Base-by-base conservation (phyloP, 2,113 vertebrate genomes). In the Xiphophorus hellerii region DNA sequence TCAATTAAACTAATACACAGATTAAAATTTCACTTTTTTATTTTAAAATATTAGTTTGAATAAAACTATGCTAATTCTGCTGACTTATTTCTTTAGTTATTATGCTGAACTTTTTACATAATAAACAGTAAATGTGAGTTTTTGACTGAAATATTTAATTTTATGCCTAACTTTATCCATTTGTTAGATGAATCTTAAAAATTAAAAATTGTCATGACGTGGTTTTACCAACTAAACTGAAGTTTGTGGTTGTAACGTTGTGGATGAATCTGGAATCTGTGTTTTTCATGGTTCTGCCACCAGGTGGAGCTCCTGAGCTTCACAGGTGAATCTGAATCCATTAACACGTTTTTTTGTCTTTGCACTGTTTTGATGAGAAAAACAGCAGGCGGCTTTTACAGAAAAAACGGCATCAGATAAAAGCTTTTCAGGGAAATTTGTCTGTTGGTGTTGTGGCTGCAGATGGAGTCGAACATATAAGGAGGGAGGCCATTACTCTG, bases 401-500 rank as follows among this genome's bases (percentile, higher is more conserved):
- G 51, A 31, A 13, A 17, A 0, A 10, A 62, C 27, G n/a, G 11
- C 42, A 27, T 65, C 66, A 39, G 37, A 42, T 33, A 27, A 27
- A 62, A 54, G 2, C 60, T 64, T 69, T 62, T 37, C 31, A 73
- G 8, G 37, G 12, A 60, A 75, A 58, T 60, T 11, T 69, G 9
- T 64, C 33, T 88, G 66, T 87, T 35, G n/a, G 77, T 89, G 66
- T 82, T 84, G 69, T 90, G 73, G 72, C 71, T 87, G 73, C 88
- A 95, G 94, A 31, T 93, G 94, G 92, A 94, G 72, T 80, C 81
- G 92, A 68, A 81, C 42, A 0, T 95, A 94, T 81, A 87, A 83
- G 74, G 93, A 95, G 81, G 92, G 90, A 1, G 95, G 94, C 69
- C 91, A 91, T 86, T 95, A 94, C 88, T 91, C 88, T 35, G 78